These are phyloP conservation scores for Selene dorsalis DNA, from an alignment of 2,797 vertebrate genomes.

Conservation along the genomic window DNA sequence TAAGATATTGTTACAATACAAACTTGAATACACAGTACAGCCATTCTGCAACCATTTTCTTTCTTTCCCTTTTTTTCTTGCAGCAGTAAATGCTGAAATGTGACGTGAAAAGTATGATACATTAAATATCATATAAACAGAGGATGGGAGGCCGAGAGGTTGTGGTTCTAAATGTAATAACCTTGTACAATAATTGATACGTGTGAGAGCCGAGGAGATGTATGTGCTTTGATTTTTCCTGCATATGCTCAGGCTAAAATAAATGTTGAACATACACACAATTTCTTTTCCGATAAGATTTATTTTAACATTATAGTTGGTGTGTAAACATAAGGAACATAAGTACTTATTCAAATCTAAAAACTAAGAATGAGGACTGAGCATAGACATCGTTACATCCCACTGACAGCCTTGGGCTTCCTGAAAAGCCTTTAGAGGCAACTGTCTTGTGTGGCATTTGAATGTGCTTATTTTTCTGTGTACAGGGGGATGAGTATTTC, in stretches of 20 bases:
- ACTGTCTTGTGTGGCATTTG: conserved; percentile 48
- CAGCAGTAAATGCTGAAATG: background rate
- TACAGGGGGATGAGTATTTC: conserved; percentile 62
- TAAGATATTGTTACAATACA: background rate
- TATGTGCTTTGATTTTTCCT: background rate
- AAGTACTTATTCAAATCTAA: background rate
- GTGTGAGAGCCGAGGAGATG: background rate
- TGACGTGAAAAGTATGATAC: background rate
- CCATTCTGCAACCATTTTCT: background rate
- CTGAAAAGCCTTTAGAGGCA: conserved; percentile 39
- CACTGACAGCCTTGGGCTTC: conserved; percentile 12
- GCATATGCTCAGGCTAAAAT: background rate
- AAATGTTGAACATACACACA: background rate
- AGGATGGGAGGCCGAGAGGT: background rate
- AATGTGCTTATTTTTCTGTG: conserved; percentile 67
- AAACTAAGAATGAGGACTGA: background rate
- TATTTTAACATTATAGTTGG: background rate
- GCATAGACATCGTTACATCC: background rate
- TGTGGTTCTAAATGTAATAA: background rate
- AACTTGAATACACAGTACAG: background rate
- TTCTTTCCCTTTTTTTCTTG: background rate
- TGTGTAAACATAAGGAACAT: background rate
- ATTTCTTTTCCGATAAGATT: background rate
- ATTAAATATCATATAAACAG: background rate
- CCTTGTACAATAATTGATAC: background rate